A percentile compares a stretch with the other conserved stretches of the same genome.
These are phyloP conservation scores for Aurelia coerulea DNA, from an alignment of 30 jellyfish, hydroid and myxozoan genomes.

Conservation along the genomic window DNA sequence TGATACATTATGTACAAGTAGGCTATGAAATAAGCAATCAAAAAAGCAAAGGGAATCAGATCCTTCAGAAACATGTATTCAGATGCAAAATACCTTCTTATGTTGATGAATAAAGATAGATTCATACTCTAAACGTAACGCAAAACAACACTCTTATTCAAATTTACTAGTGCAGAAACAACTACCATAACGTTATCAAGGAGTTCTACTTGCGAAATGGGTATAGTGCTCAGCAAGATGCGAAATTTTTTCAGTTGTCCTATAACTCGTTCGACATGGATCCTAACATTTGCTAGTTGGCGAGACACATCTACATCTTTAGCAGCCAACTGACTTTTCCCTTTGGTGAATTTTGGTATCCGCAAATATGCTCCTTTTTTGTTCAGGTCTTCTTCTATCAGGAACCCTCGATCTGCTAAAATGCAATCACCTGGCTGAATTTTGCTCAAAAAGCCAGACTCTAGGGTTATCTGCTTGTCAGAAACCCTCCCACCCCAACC, in stretches of 20 bases:
- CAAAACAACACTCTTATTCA: conserved; percentile 51
- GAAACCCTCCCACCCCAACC: too few relatives aligned
- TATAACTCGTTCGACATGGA: conserved; percentile 78
- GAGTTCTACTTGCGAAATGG: conserved; percentile 64
- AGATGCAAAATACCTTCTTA: too few relatives aligned
- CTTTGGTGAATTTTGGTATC: conserved; percentile 75
- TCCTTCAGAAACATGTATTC: too few relatives aligned
- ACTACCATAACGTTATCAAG: conserved; percentile 54
- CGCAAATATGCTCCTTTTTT: conserved; percentile 43
- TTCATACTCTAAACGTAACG: too few relatives aligned
- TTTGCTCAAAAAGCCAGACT: conserved; percentile 39
- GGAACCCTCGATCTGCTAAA: conserved; percentile 87
- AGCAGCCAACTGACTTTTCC: conserved; percentile 67
- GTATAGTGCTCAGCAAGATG: conserved; percentile 38
- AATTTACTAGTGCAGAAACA: conserved; percentile 52
- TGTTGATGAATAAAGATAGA: too few relatives aligned
- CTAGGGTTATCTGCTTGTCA: too few relatives aligned
- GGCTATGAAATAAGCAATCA: too few relatives aligned
- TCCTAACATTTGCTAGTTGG: conserved; percentile 65
- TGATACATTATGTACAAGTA: too few relatives aligned
- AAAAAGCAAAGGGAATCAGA: too few relatives aligned
- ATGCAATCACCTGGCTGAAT: conserved; percentile 55
- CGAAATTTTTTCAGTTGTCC: conserved; percentile 62
- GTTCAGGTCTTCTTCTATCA: conserved; percentile 65
- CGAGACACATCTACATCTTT: conserved; percentile 58